phyloP scores from a whole-genome alignment of 2,113 vertebrate species.

The Mola mola region DNA sequence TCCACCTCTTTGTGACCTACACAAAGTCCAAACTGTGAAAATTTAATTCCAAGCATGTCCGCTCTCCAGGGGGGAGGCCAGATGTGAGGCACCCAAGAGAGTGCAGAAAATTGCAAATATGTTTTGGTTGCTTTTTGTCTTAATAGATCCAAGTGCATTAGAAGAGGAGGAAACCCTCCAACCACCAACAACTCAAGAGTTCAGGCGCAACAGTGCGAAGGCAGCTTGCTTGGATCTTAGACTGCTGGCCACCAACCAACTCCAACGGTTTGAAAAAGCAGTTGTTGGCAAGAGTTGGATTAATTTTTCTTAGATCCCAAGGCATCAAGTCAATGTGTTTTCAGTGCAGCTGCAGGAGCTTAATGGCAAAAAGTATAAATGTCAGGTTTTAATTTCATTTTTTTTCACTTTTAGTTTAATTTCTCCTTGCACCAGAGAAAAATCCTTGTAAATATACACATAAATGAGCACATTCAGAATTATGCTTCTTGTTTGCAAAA shows the following conservation, averaged over 20 bases:
- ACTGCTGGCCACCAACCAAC: slow-evolving; percentile 13
- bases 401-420: background rate
- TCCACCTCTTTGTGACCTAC: too few relatives aligned
- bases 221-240: slow-evolving; percentile 7
- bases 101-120: slow-evolving; percentile 82
- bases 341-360: background rate
- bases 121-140: slow-evolving; percentile 86
- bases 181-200: slow-evolving; percentile 43
- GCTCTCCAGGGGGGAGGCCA: slow-evolving; percentile 80
- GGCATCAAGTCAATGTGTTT: slow-evolving; percentile 25
- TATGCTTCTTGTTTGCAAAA: too few relatives aligned
- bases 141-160: slow-evolving; percentile 67
- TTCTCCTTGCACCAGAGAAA: too few relatives aligned
- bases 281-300: background rate
- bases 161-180: slow-evolving; percentile 65
- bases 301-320: slow-evolving; percentile 22
- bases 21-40: too few relatives aligned
- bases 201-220: background rate
- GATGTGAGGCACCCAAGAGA: slow-evolving; percentile 81
- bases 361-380: background rate
- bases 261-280: slow-evolving; percentile 16
- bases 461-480: too few relatives aligned
- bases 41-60: slow-evolving; percentile 82
- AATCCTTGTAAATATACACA: too few relatives aligned
- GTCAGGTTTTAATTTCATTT: background rate